A percentile compares a stretch with the other conserved stretches of the same genome.
Evolutionary conservation across 1,140 invertebrate species (phyloP).

Genomic region (Drosophila tani): DNA sequence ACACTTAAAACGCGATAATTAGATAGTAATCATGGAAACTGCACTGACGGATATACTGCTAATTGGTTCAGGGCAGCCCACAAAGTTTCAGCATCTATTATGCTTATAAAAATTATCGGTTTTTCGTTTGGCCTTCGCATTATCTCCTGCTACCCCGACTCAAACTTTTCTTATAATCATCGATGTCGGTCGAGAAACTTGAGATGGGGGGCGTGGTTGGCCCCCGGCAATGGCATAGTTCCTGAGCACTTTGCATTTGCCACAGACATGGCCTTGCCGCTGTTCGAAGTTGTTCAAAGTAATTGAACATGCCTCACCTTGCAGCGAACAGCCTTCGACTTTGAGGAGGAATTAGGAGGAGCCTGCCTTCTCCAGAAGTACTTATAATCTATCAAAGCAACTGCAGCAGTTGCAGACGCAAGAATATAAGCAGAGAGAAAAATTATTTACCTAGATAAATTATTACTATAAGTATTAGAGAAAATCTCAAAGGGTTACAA

Average conservation of each 20-base stretch:
- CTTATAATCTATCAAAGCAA: constrained; percentile 45
- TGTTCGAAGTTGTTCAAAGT: constrained; percentile 53
- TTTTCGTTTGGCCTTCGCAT: constrained; percentile 36
- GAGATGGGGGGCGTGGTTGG: constrained; percentile 35
- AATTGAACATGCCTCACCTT: constrained; percentile 53
- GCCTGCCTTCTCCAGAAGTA: neutral
- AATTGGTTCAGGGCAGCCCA: neutral
- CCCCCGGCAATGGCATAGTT: constrained; percentile 39
- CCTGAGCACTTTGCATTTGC: constrained; percentile 48
- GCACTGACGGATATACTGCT: neutral
- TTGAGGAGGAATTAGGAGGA: constrained; percentile 6
- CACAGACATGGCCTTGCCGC: constrained; percentile 52
- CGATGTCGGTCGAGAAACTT: constrained; percentile 41
- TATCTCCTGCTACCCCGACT: constrained; percentile 20
- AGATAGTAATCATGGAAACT: neutral
- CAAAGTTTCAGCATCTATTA: constrained; percentile 16
- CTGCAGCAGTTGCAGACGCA: constrained; percentile 2
- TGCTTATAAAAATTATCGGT: constrained; percentile 12
- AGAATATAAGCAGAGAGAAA: neutral
- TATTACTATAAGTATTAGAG: neutral
- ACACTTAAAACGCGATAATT: neutral
- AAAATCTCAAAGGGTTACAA: neutral
- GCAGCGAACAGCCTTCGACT: constrained; percentile 24
- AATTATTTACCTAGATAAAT: neutral
- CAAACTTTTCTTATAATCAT: constrained; percentile 44